These are phyloP conservation scores for Eremophila alpestris DNA, from an alignment of 2,797 vertebrate genomes.

Conservation along the genomic window DNA sequence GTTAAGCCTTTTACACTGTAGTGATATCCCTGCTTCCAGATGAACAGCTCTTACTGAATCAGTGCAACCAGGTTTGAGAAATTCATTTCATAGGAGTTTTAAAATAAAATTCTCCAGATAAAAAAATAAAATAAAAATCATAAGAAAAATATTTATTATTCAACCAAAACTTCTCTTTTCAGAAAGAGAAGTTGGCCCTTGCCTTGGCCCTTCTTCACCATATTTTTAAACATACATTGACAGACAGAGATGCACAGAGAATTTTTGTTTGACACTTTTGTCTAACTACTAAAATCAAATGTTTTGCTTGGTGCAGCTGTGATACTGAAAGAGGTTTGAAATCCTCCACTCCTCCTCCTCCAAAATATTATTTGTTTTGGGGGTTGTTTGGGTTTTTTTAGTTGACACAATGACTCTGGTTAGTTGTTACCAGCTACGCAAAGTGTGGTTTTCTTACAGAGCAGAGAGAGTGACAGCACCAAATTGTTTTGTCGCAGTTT, in stretches of 20 bases:
- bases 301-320: background rate
- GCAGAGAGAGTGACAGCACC: background rate
- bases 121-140: background rate
- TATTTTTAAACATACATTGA: background rate
- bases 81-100: background rate
- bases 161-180: background rate
- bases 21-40: background rate
- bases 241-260: background rate
- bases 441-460: background rate
- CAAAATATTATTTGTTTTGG: background rate
- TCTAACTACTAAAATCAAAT: background rate
- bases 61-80: background rate
- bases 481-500: background rate
- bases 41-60: background rate
- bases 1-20: background rate
- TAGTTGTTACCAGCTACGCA: background rate
- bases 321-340: background rate
- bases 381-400: background rate
- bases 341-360: fast-evolving
- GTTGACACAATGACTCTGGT: background rate
- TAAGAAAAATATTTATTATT: background rate
- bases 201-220: background rate
- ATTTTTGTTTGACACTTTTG: background rate
- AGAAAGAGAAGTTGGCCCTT: too few relatives aligned
- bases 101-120: background rate